phyloP scores from a whole-genome alignment of 1,140 invertebrate species.

The Cherax quadricarinatus region DNA sequence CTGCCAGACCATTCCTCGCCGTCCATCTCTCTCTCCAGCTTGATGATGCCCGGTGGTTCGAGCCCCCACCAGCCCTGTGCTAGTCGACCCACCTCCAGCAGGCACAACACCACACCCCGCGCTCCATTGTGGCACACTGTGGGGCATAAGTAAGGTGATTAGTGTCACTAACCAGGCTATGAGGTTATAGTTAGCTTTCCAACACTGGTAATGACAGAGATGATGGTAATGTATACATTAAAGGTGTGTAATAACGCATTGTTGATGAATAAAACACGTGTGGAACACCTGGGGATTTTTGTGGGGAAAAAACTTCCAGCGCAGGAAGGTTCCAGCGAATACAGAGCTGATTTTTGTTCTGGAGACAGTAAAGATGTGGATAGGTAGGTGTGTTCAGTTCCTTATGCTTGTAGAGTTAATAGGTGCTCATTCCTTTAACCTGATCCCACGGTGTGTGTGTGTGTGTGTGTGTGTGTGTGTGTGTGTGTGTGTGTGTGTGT shows the following conservation, averaged over 20 bases:
- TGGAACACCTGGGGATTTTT: neutral
- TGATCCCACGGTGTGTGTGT: no score
- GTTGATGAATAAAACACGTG: no score
- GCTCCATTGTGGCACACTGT: conserved; percentile 87
- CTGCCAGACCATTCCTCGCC: conserved; percentile 75
- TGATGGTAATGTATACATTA: neutral
- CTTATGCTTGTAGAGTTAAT: no score
- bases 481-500: no score
- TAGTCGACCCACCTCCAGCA: conserved; percentile 91
- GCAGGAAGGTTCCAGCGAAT: no score
- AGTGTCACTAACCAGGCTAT: neutral
- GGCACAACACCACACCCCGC: conserved; percentile 90
- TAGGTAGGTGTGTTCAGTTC: no score
- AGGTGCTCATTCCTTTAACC: no score
- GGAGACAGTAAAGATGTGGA: no score
- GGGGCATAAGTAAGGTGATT: conserved; percentile 65
- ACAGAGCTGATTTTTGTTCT: no score
- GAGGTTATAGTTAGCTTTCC: neutral
- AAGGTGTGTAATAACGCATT: neutral
- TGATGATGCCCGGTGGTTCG: conserved; percentile 91
- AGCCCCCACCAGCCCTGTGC: conserved; percentile 85
- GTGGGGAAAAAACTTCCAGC: no score
- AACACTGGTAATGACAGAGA: neutral
- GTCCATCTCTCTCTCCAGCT: conserved; percentile 93
- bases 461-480: no score